These are phyloP conservation scores for Sinocyclocheilus rhinocerous DNA, from an alignment of 2,113 vertebrate species.

Conservation along the genomic window DNA sequence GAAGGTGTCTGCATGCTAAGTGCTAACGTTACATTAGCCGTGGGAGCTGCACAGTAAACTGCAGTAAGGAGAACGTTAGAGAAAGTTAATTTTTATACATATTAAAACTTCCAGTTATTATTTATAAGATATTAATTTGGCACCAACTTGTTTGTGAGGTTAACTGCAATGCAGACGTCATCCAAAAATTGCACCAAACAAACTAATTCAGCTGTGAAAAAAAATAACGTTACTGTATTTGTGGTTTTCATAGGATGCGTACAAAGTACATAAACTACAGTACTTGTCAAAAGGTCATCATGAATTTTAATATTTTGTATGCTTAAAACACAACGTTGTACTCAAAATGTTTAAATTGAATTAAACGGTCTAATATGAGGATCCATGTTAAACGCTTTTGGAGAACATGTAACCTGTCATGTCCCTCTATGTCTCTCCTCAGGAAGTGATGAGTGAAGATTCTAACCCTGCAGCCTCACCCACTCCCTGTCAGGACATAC, in stretches of 20 bases:
- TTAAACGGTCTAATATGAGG: background rate
- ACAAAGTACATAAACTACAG: background rate
- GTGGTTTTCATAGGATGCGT: background rate
- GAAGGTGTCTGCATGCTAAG: background rate
- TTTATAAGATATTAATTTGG: background rate
- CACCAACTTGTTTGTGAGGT: background rate
- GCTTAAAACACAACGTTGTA: background rate
- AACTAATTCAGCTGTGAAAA: background rate
- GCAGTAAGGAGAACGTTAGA: background rate
- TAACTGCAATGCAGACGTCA: background rate
- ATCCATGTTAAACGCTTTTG: background rate
- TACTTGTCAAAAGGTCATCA: background rate
- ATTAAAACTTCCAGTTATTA: background rate
- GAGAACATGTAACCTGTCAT: background rate
- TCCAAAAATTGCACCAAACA: background rate
- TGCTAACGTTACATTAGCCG: slow-evolving; percentile 23
- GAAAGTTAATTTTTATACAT: background rate
- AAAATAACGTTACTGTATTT: too few species aligned
- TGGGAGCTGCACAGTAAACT: background rate
- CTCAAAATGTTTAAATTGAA: background rate
- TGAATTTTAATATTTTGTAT: background rate
- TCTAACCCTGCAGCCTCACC: slow-evolving; percentile 85
- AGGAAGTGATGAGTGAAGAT: slow-evolving; percentile 78
- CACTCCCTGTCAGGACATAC: slow-evolving; percentile 77
- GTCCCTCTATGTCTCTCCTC: background rate